Conservation (phyloP, 2,888 invertebrate species). For the Rhyacophila evoluta region DNA sequence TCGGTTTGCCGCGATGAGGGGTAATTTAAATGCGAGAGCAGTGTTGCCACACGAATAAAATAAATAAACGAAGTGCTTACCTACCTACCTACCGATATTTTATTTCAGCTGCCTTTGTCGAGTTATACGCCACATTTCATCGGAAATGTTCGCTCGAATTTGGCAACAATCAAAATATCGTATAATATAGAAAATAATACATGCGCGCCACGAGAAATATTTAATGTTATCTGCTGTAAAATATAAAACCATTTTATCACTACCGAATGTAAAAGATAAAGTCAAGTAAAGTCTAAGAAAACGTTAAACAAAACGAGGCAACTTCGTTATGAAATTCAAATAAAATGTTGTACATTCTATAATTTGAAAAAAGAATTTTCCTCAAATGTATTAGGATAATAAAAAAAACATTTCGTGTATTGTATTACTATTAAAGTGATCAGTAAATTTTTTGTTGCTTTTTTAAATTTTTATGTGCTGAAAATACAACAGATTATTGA, state of each 20-base stretch:
- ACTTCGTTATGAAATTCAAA: too few species aligned
- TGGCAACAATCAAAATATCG: background rate
- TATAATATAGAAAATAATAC: background rate
- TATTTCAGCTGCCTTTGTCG: background rate
- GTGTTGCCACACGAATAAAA: constrained; percentile 14
- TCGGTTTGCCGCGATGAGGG: background rate
- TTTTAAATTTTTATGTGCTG: too few species aligned
- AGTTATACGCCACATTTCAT: background rate
- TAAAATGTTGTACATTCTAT: too few species aligned
- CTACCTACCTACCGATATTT: background rate
- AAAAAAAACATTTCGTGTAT: too few species aligned
- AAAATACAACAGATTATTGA: too few species aligned
- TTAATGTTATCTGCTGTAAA: background rate
- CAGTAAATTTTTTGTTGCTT: too few species aligned
- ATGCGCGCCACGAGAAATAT: background rate
- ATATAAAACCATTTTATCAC: background rate
- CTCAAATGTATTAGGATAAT: too few species aligned
- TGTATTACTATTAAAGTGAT: too few species aligned
- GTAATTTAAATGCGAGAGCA: constrained; percentile 6
- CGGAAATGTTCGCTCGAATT: background rate
- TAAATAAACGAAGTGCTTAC: background rate
- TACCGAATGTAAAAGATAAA: background rate
- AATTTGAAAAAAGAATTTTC: too few species aligned
- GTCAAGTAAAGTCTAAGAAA: too few species aligned
- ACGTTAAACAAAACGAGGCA: too few species aligned